phyloP scores from a whole-genome alignment of 1,140 invertebrate genomes.

The Ptiloglossa arizonensis region DNA sequence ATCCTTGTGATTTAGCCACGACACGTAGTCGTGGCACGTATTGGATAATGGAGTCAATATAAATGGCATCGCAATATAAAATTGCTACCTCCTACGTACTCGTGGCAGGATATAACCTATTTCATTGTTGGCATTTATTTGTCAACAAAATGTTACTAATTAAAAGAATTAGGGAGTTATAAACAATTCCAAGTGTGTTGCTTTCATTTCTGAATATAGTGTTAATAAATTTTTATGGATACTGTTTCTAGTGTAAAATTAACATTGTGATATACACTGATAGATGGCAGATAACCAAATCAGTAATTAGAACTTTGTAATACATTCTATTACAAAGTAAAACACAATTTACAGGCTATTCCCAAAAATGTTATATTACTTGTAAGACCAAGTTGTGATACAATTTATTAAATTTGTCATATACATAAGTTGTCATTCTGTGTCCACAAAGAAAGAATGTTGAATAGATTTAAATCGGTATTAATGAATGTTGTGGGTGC shows the following conservation, averaged over 20 bases:
- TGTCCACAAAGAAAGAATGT: constrained; percentile 73
- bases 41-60: no score
- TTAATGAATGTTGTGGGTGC: constrained; percentile 81
- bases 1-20: no score
- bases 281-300: constrained; percentile 47
- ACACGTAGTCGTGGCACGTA: no score
- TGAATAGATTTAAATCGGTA: constrained; percentile 81
- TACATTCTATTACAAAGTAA: neutral
- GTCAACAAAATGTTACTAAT: constrained; percentile 59
- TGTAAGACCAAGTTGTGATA: constrained; percentile 18
- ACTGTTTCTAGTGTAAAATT: neutral
- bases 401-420: constrained; percentile 5
- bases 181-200: neutral
- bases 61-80: no score
- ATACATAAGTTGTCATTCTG: constrained; percentile 4
- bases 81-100: no score
- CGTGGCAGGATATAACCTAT: constrained; percentile 54
- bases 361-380: neutral
- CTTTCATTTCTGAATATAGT: neutral
- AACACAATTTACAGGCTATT: neutral
- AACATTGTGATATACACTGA: constrained; percentile 24
- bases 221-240: neutral
- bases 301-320: neutral
- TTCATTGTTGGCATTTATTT: constrained; percentile 53
- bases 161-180: constrained; percentile 1